A percentile compares a stretch with the other conserved stretches of the same genome.
These are phyloP conservation scores for Agrypnus murinus DNA, from an alignment of 2,888 invertebrate genomes.

Conservation along the genomic window DNA sequence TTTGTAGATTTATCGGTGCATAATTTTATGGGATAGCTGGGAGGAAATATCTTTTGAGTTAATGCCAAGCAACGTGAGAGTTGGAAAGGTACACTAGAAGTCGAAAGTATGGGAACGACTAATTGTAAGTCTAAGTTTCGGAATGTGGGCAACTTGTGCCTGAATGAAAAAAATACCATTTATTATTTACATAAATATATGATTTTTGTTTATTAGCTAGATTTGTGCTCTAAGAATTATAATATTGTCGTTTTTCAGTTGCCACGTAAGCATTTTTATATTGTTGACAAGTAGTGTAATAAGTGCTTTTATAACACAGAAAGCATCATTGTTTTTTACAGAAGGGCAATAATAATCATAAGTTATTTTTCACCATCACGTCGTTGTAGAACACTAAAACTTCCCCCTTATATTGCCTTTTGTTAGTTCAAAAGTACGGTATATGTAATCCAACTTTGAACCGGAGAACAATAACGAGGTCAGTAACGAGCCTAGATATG, in stretches of 20 bases:
- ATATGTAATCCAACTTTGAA: conserved; percentile 36
- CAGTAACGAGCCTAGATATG: conserved; percentile 35
- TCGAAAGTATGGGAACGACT: too few species aligned
- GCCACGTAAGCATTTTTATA: too few species aligned
- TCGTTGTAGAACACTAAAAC: not conserved
- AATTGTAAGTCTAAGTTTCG: too few species aligned
- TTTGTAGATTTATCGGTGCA: conserved; percentile 2
- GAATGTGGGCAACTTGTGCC: too few species aligned
- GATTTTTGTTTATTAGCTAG: too few species aligned
- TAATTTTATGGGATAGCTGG: not conserved
- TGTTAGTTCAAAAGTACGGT: conserved; percentile 8
- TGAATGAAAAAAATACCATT: too few species aligned
- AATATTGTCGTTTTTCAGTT: too few species aligned
- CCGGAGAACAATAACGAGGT: conserved; percentile 39
- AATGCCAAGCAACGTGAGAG: not conserved
- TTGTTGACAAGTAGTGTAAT: too few species aligned
- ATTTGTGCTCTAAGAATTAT: too few species aligned
- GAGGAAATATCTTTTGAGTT: not conserved
- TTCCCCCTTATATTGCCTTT: conserved; percentile 9
- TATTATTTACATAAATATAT: too few species aligned
- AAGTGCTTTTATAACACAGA: too few species aligned
- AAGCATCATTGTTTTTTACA: not conserved
- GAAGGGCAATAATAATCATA: not conserved
- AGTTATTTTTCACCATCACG: not conserved
- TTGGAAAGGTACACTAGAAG: not conserved